These are phyloP conservation scores for Philaethria dido DNA, from an alignment of 2,888 invertebrate genomes.

Conservation along the genomic window DNA sequence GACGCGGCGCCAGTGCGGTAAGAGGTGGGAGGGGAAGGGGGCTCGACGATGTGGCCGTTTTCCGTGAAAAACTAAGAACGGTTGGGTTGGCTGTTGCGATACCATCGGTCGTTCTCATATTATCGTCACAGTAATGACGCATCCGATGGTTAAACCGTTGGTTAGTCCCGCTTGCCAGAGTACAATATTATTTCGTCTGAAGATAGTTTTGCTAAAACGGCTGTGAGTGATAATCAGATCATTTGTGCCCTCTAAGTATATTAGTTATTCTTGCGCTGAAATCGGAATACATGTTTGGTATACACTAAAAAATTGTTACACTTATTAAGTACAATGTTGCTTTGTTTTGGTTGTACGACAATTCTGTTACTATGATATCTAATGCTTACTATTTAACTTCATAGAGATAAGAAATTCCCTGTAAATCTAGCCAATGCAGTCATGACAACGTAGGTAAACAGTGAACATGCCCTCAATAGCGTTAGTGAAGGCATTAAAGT, in stretches of 20 bases:
- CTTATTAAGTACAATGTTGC: background rate
- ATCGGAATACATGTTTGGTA: background rate
- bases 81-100: constrained; percentile 52
- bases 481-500: constrained; percentile 45
- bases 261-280: constrained; percentile 50
- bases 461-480: constrained; percentile 52
- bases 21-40: constrained; percentile 47
- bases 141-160: constrained; percentile 66
- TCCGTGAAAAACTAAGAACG: constrained; percentile 79
- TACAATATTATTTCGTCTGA: constrained; percentile 49
- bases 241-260: background rate
- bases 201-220: constrained; percentile 48
- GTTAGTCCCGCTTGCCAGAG: constrained; percentile 60
- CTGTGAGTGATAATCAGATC: constrained; percentile 59
- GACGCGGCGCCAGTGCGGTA: constrained; percentile 67
- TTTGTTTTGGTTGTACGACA: background rate
- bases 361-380: background rate
- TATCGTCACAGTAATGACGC: constrained; percentile 70
- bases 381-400: constrained; percentile 7
- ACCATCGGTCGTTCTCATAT: constrained; percentile 62
- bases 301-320: background rate
- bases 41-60: constrained; percentile 74
- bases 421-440: constrained; percentile 32
- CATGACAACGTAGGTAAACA: constrained; percentile 42
- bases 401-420: constrained; percentile 24